Conservation (phyloP, 2,888 invertebrate genomes). For the Lasioglossum zephyrum region DNA sequence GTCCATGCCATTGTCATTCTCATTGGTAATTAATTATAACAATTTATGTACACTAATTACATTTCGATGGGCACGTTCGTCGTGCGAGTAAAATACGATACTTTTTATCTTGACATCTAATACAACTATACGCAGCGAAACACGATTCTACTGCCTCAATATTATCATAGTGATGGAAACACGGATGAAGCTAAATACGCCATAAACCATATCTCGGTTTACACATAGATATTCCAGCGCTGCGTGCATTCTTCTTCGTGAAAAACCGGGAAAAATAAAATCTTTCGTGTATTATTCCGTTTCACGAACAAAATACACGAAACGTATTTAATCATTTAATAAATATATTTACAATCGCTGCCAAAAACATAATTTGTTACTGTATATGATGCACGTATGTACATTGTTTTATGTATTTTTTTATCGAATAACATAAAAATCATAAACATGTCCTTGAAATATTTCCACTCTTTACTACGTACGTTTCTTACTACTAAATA, state of each 20-base stretch:
- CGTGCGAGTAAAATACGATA: slow-evolving; percentile 65
- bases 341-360: not conserved
- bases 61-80: slow-evolving; percentile 68
- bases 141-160: slow-evolving; percentile 67
- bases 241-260: not conserved
- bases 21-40: slow-evolving; percentile 56
- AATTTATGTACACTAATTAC: slow-evolving; percentile 70
- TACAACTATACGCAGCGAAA: slow-evolving; percentile 64
- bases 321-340: not conserved
- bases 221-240: slow-evolving; percentile 16
- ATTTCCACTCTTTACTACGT: not conserved
- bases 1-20: slow-evolving; percentile 75
- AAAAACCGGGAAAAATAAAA: slow-evolving; percentile 25
- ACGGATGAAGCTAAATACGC: slow-evolving; percentile 40
- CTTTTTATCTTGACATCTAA: slow-evolving; percentile 74
- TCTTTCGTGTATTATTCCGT: not conserved
- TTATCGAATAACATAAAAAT: not conserved
- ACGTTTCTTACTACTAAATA: not conserved
- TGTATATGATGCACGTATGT: not conserved
- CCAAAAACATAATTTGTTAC: not conserved
- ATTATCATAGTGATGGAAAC: slow-evolving; percentile 53
- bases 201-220: slow-evolving; percentile 33
- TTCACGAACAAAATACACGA: not conserved
- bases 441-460: not conserved
- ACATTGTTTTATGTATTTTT: not conserved